Evolutionary conservation across 2,797 vertebrate genomes (phyloP), one percentile per base, ranked within the genome.

Genomic region (Sebastes variabilis): DNA sequence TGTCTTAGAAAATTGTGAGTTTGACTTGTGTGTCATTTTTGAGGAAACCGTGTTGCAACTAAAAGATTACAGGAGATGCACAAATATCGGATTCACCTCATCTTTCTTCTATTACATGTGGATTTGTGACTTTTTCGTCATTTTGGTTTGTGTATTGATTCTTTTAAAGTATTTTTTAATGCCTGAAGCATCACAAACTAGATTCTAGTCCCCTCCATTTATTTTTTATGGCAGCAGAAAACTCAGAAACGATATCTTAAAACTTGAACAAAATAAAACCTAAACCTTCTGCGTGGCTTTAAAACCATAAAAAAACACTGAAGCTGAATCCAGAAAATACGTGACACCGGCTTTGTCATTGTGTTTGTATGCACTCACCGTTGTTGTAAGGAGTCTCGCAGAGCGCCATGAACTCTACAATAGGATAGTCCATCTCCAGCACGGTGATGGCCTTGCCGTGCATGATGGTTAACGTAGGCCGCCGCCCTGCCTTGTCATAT

Each of bases 361-460:
- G 8, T 75, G n/a, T 55, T 20, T 75, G 30, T 20, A 10, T 49
- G 5, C 67, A 90, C 96, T 96, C 89, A 99, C 98, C 98, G 30
- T 99, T 99, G 86, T 97, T 96, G 94, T 99, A 99, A 0, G 98
- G 98, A 27, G 98, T 99, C 92, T 99, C 98, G 74, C 98, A 99
- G 77, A 99, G 97, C 30, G 96, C 97, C 92, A 98, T 94, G 94
- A 99, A 99, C 93, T 99, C 99, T 64, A 99, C 98, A 66, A 99
- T 99, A 66, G 98, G 97, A 86, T 99, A 97, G 93, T 99, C 98
- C 99, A 99, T 99, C 95, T 99, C 98, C 87, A 99, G 96, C 84
- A 99, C 98, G 36, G 98, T 98, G 93, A 99, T 98, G 86, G 98
- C 97, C 92, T 99, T 99, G 86, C 98, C 98, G 82, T 99, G 99